Evolutionary conservation across 2,888 invertebrate species (phyloP).

Genomic region (Tipula helvola): DNA sequence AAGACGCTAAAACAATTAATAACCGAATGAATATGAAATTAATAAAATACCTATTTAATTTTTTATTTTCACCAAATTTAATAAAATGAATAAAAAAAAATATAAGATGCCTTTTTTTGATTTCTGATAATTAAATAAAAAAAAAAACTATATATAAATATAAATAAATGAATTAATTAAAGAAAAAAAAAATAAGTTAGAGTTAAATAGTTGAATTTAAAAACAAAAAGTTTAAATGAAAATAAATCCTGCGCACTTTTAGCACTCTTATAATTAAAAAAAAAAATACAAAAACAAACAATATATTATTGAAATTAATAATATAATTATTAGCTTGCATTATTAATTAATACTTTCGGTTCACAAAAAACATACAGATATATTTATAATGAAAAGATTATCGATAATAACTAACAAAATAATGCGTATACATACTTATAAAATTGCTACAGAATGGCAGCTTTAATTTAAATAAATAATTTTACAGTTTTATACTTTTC

Average conservation of each 20-base stretch:
- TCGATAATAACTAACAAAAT: background rate
- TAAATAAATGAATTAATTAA: background rate
- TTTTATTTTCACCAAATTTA: background rate
- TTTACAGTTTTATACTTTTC: background rate
- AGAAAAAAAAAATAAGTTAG: background rate
- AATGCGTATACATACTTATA: background rate
- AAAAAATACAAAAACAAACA: background rate
- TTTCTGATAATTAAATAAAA: background rate
- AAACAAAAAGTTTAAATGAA: background rate
- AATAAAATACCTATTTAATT: background rate
- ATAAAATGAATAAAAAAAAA: background rate
- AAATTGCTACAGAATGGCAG: background rate
- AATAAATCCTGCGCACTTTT: background rate
- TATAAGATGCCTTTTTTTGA: background rate
- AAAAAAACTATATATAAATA: background rate
- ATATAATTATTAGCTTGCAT: background rate
- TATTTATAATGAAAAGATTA: background rate
- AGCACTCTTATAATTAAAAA: background rate
- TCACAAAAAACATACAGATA: background rate
- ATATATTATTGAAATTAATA: background rate
- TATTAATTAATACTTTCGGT: background rate
- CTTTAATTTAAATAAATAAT: background rate
- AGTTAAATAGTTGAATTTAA: background rate
- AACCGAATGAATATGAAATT: background rate
- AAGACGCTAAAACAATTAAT: background rate